phyloP scores from a whole-genome alignment of 53 echinoderm and acorn worm species.

The Holothuria scabra region DNA sequence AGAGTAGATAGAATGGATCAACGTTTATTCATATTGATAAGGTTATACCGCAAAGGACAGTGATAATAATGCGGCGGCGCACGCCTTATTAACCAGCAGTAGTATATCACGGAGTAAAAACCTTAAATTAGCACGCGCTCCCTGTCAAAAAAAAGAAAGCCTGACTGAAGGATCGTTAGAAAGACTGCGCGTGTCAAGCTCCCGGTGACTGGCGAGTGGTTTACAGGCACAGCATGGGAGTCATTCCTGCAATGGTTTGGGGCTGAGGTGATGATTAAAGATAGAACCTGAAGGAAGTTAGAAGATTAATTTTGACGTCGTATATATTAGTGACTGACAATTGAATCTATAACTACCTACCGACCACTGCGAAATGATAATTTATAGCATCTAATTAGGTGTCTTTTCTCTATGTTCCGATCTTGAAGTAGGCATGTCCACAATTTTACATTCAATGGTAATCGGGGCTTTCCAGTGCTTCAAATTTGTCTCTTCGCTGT shows the following conservation, averaged over 20 bases:
- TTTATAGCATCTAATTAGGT: neutral
- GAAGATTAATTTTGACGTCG: slow-evolving; percentile 15
- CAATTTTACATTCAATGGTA: too few species aligned
- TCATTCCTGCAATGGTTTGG: slow-evolving; percentile 11
- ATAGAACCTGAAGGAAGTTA: slow-evolving; percentile 8
- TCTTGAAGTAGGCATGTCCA: neutral
- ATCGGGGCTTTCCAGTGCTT: too few species aligned
- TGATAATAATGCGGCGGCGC: neutral
- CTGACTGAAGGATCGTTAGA: neutral
- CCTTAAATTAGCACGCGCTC: slow-evolving; percentile 15
- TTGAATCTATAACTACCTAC: neutral
- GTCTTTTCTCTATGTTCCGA: neutral
- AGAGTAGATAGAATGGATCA: slow-evolving; percentile 3
- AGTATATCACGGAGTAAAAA: neutral
- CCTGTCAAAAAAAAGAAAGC: neutral
- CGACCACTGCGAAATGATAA: neutral
- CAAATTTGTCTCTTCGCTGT: too few species aligned
- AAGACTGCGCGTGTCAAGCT: slow-evolving; percentile 4
- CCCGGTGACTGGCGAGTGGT: slow-evolving; percentile 9
- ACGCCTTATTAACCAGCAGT: neutral
- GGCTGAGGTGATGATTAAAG: slow-evolving; percentile 37
- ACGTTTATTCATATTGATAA: slow-evolving; percentile 25
- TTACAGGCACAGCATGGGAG: neutral
- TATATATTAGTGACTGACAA: slow-evolving; percentile 8
- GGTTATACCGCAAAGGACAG: slow-evolving; percentile 1